Conservation (phyloP, 1,140 invertebrate genomes). For the Leptopilina clavipes region DNA sequence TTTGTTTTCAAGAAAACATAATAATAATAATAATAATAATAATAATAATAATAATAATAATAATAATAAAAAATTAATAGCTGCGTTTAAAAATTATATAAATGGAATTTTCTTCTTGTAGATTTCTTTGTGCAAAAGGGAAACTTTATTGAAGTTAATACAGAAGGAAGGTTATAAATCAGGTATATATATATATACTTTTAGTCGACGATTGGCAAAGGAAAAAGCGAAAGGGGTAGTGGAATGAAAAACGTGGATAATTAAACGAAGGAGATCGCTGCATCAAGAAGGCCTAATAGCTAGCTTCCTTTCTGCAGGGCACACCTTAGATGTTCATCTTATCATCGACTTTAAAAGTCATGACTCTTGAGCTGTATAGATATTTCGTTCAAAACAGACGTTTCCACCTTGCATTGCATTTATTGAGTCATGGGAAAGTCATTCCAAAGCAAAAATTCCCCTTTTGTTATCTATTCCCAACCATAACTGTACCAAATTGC, state of each 20-base stretch:
- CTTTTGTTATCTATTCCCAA: neutral
- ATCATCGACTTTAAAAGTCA: conserved; percentile 25
- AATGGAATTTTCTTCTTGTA: neutral
- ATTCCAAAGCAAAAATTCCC: neutral
- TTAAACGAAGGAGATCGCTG: conserved; percentile 27
- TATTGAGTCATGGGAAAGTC: conserved; percentile 21
- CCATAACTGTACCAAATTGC: neutral
- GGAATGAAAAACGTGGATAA: conserved; percentile 28
- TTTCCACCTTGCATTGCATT: conserved; percentile 10
- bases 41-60: too few relatives aligned
- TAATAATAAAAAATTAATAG: neutral
- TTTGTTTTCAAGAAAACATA: too few relatives aligned
- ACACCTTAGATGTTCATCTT: conserved; percentile 21
- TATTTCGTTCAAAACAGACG: conserved; percentile 22
- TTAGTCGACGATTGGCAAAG: conserved; percentile 10
- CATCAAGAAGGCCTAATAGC: conserved; percentile 22
- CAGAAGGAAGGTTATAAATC: conserved; percentile 30
- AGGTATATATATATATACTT: neutral
- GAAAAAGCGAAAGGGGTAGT: conserved; percentile 32
- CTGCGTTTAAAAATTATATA: neutral
- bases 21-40: too few relatives aligned
- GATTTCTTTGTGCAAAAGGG: neutral
- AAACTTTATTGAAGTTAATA: conserved; percentile 14
- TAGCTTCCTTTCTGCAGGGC: conserved; percentile 26
- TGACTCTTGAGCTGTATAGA: neutral